phyloP scores from a whole-genome alignment of 1,140 invertebrate species.

The Teleogryllus occipitalis region DNA sequence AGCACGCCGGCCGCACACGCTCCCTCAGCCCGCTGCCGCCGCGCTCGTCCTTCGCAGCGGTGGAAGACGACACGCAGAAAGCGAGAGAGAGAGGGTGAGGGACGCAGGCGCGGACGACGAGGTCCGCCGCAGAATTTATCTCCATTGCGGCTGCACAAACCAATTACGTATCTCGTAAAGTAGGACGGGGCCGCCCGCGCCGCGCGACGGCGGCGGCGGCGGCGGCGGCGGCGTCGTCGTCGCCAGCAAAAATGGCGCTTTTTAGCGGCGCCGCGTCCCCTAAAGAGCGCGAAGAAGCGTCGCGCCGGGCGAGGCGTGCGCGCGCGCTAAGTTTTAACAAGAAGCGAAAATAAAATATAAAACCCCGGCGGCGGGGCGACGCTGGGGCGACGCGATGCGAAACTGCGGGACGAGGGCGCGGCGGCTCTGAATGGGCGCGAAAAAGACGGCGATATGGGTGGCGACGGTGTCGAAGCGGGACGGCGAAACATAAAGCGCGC shows the following conservation, averaged over 20 bases:
- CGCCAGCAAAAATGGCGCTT: not conserved
- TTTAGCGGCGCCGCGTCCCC: not conserved
- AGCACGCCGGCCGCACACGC: too few species aligned
- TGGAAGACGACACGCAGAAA: too few species aligned
- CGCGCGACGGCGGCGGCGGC: too few species aligned
- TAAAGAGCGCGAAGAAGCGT: not conserved
- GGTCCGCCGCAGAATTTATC: not conserved
- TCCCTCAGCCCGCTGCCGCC: too few species aligned
- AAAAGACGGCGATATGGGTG: not conserved
- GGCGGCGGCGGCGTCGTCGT: too few species aligned
- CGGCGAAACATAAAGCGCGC: not conserved
- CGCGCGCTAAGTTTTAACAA: not conserved
- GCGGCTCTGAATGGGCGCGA: too few species aligned
- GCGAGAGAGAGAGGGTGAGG: not conserved
- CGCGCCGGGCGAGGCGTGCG: not conserved
- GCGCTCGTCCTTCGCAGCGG: too few species aligned
- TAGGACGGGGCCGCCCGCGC: not conserved
- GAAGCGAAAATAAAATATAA: slow-evolving; percentile 2
- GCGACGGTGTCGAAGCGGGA: not conserved
- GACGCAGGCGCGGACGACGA: not conserved
- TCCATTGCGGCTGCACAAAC: not conserved
- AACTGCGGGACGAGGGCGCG: not conserved
- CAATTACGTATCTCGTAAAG: not conserved
- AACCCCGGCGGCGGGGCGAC: not conserved
- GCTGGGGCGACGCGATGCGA: not conserved